A percentile compares a stretch with the other conserved stretches of the same genome.
Conservation (phyloP, 2,797 vertebrate genomes). For the Botia almorhae region DNA sequence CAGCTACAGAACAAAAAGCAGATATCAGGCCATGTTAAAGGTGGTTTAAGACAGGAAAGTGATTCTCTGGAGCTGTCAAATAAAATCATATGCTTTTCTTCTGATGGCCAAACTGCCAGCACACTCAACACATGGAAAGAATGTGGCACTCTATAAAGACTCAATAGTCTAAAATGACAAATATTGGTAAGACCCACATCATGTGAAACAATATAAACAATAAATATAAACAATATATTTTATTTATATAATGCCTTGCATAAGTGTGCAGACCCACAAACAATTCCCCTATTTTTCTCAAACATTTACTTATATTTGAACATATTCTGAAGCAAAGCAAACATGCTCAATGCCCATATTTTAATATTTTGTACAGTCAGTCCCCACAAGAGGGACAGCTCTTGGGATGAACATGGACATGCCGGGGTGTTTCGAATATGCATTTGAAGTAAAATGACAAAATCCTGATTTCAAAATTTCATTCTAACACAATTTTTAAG, state of each 20-base stretch:
- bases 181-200: background rate
- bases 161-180: background rate
- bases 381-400: too few species aligned
- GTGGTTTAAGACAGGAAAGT: constrained; percentile 85
- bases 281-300: too few species aligned
- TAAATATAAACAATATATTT: background rate
- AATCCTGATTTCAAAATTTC: too few species aligned
- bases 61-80: constrained; percentile 85
- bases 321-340: too few species aligned
- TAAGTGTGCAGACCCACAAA: too few species aligned
- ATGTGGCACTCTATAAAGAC: background rate
- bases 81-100: constrained; percentile 75
- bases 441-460: too few species aligned
- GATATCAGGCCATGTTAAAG: constrained; percentile 80
- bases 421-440: too few species aligned
- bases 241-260: background rate
- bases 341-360: too few species aligned
- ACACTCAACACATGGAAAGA: background rate
- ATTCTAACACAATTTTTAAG: too few species aligned
- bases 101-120: constrained; percentile 45
- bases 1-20: constrained; percentile 85
- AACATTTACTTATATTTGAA: too few species aligned
- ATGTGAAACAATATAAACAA: background rate
- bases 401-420: too few species aligned
- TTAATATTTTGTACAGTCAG: too few species aligned